Percentiles rank a stretch among this genome's conserved stretches.
phyloP scores from a whole-genome alignment of 2,888 invertebrate genomes.

The Gortyna flavago region DNA sequence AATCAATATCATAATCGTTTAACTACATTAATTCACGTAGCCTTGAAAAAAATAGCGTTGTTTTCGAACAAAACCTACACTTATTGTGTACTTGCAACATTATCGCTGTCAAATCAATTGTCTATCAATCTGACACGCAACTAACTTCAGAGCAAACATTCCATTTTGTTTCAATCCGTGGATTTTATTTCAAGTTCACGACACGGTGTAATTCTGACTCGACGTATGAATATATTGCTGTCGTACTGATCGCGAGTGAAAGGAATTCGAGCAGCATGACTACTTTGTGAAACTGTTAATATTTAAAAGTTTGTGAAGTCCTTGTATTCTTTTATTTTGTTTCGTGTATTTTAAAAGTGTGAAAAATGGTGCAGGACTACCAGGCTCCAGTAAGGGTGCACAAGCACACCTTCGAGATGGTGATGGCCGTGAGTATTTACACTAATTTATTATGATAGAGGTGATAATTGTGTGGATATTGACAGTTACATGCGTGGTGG shows the following conservation, averaged over 20 bases:
- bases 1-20: not conserved
- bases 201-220: conserved; percentile 73
- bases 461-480: conserved; percentile 45
- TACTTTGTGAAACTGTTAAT: conserved; percentile 77
- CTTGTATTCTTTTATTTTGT: conserved; percentile 77
- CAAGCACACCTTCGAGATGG: conserved; percentile 98
- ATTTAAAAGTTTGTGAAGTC: conserved; percentile 75
- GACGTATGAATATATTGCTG: conserved; percentile 79
- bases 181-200: conserved; percentile 78
- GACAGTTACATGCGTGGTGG: conserved; percentile 22
- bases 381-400: conserved; percentile 98
- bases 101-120: conserved; percentile 58
- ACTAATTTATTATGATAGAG: conserved; percentile 20
- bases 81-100: conserved; percentile 52
- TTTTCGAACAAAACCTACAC: conserved; percentile 19
- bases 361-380: conserved; percentile 98
- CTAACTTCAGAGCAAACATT: conserved; percentile 78
- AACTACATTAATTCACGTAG: not conserved
- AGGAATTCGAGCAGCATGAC: conserved; percentile 80
- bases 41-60: not conserved
- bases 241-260: conserved; percentile 80
- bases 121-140: conserved; percentile 59
- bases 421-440: conserved; percentile 96
- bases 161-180: conserved; percentile 76
- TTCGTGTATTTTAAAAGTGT: conserved; percentile 72